phyloP scores from a whole-genome alignment of 2,113 vertebrate species.

The Lagenorhynchus albirostris region DNA sequence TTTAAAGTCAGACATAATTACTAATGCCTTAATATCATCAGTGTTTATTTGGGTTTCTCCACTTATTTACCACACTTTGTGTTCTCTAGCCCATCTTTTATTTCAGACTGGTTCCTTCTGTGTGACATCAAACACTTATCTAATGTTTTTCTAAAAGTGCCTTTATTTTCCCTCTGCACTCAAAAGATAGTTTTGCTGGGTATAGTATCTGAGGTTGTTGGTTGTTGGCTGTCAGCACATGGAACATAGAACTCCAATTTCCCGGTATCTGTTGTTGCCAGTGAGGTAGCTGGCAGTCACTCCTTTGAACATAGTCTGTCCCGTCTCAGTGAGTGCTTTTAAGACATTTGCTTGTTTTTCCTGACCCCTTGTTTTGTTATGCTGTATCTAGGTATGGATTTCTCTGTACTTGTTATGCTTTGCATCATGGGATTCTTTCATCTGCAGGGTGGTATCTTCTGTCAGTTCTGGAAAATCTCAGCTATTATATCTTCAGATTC shows the following conservation, averaged over 20 bases:
- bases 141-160: neutral
- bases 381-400: too few relatives aligned
- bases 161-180: neutral
- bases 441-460: neutral
- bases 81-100: neutral
- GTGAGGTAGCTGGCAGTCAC: neutral
- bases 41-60: neutral
- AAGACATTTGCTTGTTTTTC: neutral
- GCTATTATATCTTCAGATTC: neutral
- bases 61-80: accelerated
- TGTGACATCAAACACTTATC: neutral
- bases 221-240: neutral
- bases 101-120: neutral
- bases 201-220: neutral
- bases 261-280: neutral
- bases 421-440: neutral
- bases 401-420: neutral
- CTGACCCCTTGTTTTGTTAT: neutral
- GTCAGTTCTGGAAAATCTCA: neutral
- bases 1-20: neutral
- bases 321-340: neutral
- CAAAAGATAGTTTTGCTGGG: neutral
- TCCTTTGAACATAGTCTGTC: neutral
- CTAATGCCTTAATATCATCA: neutral
- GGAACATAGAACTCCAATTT: neutral